Evolutionary conservation across 2,888 invertebrate genomes (phyloP).

Genomic region (Archips crataeganus): DNA sequence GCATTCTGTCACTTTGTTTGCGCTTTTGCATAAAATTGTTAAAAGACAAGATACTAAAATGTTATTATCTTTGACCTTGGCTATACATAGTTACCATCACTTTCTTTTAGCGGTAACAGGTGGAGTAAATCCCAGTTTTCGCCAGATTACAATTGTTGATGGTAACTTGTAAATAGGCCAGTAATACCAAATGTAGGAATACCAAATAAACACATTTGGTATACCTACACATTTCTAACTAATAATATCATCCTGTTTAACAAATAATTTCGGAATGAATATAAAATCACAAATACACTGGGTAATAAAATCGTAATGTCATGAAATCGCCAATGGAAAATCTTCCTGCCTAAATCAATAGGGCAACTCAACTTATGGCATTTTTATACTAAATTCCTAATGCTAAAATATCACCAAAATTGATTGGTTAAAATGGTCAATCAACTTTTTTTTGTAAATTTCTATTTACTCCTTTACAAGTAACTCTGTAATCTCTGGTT

Average conservation of each 20-base stretch:
- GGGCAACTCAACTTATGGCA: slow-evolving; percentile 17
- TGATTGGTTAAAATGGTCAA: background rate
- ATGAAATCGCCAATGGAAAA: background rate
- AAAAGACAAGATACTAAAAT: too few relatives aligned
- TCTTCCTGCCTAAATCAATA: slow-evolving; percentile 7
- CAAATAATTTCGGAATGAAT: slow-evolving; percentile 10
- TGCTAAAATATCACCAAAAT: slow-evolving; percentile 28
- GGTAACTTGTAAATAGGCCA: background rate
- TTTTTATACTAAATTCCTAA: slow-evolving; percentile 5
- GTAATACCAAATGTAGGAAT: background rate
- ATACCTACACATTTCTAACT: background rate
- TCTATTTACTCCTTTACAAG: too few relatives aligned
- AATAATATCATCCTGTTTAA: background rate
- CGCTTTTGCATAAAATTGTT: too few relatives aligned
- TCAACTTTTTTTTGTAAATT: too few relatives aligned
- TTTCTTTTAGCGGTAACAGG: background rate
- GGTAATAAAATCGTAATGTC: background rate
- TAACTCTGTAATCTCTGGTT: too few relatives aligned
- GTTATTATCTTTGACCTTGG: too few relatives aligned
- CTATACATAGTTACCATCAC: background rate
- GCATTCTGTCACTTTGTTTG: too few relatives aligned
- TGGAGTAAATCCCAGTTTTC: background rate
- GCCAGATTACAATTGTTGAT: background rate
- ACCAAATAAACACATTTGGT: too few relatives aligned
- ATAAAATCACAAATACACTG: slow-evolving; percentile 1